These are phyloP conservation scores for Ennomos fuscantarius DNA, from an alignment of 2,888 invertebrate genomes.

Conservation along the genomic window DNA sequence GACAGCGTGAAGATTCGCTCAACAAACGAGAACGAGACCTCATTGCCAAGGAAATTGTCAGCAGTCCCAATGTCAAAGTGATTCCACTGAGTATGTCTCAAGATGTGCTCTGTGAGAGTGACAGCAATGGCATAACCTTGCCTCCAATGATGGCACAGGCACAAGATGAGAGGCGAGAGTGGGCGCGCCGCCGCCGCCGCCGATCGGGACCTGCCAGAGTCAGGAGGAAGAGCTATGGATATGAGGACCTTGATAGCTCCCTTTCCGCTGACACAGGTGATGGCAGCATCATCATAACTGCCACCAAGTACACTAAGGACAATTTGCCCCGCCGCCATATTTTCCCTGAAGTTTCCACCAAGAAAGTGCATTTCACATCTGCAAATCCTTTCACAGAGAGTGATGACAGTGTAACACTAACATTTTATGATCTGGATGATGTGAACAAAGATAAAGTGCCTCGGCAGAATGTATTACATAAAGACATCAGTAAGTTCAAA, in stretches of 20 bases:
- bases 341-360: constrained; percentile 68
- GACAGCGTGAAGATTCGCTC: constrained; percentile 80
- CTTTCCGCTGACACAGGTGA: constrained; percentile 85
- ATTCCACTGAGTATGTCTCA: constrained; percentile 53
- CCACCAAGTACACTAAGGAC: constrained; percentile 75
- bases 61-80: constrained; percentile 67
- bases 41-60: constrained; percentile 73
- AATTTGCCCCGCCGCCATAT: constrained; percentile 77
- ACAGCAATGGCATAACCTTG: constrained; percentile 74
- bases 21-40: constrained; percentile 79
- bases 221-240: constrained; percentile 69
- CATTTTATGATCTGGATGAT: constrained; percentile 77
- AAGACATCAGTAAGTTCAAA: constrained; percentile 76
- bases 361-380: constrained; percentile 79
- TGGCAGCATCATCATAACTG: constrained; percentile 81
- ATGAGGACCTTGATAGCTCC: constrained; percentile 85
- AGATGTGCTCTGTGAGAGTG: constrained; percentile 41
- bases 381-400: constrained; percentile 78
- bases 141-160: constrained; percentile 64
- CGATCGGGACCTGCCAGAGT: constrained; percentile 57
- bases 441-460: constrained; percentile 58
- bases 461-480: constrained; percentile 45
- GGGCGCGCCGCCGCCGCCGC: constrained; percentile 56
- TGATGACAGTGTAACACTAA: constrained; percentile 79
- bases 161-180: constrained; percentile 45